These are phyloP conservation scores for Trachelus stipa DNA, from an alignment of 2,888 invertebrate species.

Conservation along the genomic window DNA sequence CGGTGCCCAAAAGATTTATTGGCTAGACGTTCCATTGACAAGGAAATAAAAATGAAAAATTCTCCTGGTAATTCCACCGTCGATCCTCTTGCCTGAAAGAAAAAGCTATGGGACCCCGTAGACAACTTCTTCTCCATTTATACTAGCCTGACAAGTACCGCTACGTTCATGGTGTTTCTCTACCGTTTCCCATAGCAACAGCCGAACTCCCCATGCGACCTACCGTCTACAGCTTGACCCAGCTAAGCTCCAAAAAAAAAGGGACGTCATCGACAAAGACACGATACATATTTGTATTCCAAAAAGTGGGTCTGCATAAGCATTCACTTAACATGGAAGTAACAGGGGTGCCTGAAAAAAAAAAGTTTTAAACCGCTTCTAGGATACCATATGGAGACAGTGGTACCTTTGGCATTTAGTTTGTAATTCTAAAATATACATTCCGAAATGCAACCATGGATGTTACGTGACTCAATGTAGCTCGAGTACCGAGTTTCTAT, in stretches of 20 bases:
- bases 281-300: background rate
- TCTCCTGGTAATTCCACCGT: background rate
- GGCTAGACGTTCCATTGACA: background rate
- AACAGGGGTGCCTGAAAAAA: background rate
- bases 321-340: background rate
- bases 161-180: slow-evolving; percentile 31
- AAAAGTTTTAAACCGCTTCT: background rate
- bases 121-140: slow-evolving; percentile 14
- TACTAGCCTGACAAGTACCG: slow-evolving; percentile 31
- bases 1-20: background rate
- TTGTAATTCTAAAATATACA: background rate
- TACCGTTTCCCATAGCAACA: slow-evolving; percentile 34
- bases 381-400: background rate
- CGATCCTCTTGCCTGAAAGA: background rate
- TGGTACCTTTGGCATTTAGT: background rate
- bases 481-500: background rate
- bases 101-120: slow-evolving; percentile 1
- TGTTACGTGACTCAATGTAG: background rate
- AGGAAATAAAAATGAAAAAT: background rate
- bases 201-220: background rate
- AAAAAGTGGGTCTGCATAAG: background rate
- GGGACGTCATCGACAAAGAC: background rate
- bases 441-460: background rate
- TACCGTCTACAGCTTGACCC: background rate
- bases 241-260: background rate